Evolutionary conservation across 2,888 invertebrate genomes (phyloP).

Genomic region (Drosophila falleni): DNA sequence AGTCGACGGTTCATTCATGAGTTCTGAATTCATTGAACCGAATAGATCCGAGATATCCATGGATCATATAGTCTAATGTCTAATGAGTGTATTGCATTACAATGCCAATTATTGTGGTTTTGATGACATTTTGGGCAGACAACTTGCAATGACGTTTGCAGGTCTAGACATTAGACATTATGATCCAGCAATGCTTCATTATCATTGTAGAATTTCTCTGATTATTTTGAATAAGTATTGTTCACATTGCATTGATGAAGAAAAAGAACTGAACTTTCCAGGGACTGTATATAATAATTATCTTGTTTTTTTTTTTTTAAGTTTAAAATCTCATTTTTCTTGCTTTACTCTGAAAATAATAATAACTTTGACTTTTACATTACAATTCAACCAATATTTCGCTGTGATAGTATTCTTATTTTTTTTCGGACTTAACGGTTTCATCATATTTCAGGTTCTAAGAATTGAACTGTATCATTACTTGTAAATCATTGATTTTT

Average conservation of each 20-base stretch:
- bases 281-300: too few species aligned
- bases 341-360: too few species aligned
- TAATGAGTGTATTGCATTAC: constrained; percentile 68
- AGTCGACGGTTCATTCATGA: constrained; percentile 54
- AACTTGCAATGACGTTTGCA: background rate
- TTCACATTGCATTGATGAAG: background rate
- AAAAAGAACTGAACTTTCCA: constrained; percentile 8
- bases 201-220: background rate
- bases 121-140: constrained; percentile 24
- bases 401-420: too few species aligned
- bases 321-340: too few species aligned
- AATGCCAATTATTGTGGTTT: constrained; percentile 70
- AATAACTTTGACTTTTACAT: too few species aligned
- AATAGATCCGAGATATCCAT: constrained; percentile 40
- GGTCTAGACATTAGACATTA: constrained; percentile 6
- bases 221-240: background rate
- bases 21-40: constrained; percentile 39
- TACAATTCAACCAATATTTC: too few species aligned
- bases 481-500: too few species aligned
- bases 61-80: constrained; percentile 13
- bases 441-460: too few species aligned
- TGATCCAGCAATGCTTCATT: background rate
- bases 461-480: too few species aligned
- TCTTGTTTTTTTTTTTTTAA: too few species aligned
- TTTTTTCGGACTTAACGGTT: too few species aligned